phyloP scores from a whole-genome alignment of 2,888 invertebrate species.

The Agrotis segetum region DNA sequence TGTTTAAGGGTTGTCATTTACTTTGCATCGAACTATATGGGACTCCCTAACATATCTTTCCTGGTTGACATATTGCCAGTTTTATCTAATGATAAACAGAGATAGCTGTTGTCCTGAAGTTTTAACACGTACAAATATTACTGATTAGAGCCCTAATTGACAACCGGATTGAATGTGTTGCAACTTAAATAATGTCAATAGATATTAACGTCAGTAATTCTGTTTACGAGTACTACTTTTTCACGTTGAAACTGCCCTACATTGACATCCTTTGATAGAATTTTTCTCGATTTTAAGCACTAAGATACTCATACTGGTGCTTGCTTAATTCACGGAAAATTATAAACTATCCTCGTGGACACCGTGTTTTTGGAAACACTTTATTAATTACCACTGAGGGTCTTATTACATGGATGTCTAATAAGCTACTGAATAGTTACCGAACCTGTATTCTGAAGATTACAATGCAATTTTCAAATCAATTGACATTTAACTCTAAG shows the following conservation, averaged over 20 bases:
- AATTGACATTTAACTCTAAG: background rate
- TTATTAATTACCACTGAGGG: background rate
- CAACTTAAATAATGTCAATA: background rate
- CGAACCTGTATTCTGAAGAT: too few species aligned
- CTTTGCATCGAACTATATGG: background rate
- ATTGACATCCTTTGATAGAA: background rate
- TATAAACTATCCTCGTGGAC: background rate
- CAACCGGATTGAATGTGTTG: constrained; percentile 7
- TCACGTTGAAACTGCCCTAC: background rate
- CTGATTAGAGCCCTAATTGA: constrained; percentile 28
- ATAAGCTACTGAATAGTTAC: too few species aligned
- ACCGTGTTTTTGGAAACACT: background rate
- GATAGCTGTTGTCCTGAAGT: constrained; percentile 14
- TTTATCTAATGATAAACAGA: constrained; percentile 39
- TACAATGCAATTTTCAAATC: background rate
- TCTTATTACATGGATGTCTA: background rate
- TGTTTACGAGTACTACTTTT: background rate
- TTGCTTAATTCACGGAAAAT: background rate
- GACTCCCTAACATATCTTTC: background rate
- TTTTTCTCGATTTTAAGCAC: too few species aligned
- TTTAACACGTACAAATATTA: constrained; percentile 15
- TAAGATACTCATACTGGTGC: too few species aligned
- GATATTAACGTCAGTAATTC: background rate
- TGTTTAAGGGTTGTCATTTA: background rate
- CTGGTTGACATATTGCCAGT: constrained; percentile 5